Base-by-base conservation (phyloP, 2,113 vertebrate species). In the Phylloscopus whistleri region DNA sequence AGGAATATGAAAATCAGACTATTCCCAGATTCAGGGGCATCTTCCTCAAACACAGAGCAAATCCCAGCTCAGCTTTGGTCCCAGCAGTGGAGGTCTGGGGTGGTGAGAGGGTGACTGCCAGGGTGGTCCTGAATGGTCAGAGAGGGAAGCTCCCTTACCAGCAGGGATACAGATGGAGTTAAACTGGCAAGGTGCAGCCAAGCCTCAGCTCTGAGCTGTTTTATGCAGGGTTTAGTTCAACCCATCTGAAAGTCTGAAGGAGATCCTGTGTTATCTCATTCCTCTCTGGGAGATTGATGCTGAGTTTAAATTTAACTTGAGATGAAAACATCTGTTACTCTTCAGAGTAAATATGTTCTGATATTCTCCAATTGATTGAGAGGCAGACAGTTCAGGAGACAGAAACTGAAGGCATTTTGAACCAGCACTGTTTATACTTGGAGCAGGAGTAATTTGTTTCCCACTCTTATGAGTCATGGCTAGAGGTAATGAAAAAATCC, bases 341-440 rank as follows among this genome's bases (percentile, higher is more conserved):
- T 93, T 95, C 84, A 85, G 39, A 69, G 53, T 85, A 91, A 94
- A 82, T 91, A 91, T 52, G 62, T 85, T 85, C 87, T 95, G 56
- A 60, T 60, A 60, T 60, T 60, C 35, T 60, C 35, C 58, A 37
- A 30, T 2, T 90, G 85, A 94, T 33, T 56, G 88, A 85, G 90
- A 84, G 64, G 56, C 66, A 90, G 93, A 82, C 70, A 84, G 87
- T 28, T 89, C 62, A 75, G 92, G 77, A 93, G 85, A 87, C 63
- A 86, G 56, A 92, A 89, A 92, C 60, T 58, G 64, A 78, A 88
- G 59, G 68, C 51, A 89, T 90, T 86, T 70, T 46, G 58, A 94
- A 52, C n/a, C 3, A 0, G 93, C 68, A 55, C n/a, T 86, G 64
- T 86, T 90, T 70, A 74, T 89, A 80, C 23, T 74, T 63, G 73